phyloP scores from a whole-genome alignment of 2,797 vertebrate species.

The Novumbra hubbsi region DNA sequence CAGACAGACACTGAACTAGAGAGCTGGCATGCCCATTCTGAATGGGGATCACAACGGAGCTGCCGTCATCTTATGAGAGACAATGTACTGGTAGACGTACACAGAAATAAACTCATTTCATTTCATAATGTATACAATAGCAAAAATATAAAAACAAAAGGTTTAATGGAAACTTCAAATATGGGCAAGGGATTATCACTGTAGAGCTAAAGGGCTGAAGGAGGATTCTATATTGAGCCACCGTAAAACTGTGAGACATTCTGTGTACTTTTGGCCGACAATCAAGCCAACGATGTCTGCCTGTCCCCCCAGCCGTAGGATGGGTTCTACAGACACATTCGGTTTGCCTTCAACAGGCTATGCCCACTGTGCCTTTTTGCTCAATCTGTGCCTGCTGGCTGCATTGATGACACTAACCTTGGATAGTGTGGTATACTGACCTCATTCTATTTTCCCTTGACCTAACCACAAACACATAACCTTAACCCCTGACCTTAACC shows the following conservation, averaged over 20 bases:
- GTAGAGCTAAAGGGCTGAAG: neutral
- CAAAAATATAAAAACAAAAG: neutral
- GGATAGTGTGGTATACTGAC: too few species aligned
- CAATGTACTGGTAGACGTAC: too few species aligned
- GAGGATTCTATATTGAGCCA: neutral
- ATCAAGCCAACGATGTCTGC: neutral
- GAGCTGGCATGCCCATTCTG: neutral
- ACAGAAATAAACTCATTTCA: neutral
- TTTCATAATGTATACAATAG: neutral
- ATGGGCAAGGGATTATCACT: neutral
- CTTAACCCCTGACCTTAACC: too few species aligned
- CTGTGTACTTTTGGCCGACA: neutral
- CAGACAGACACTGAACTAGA: constrained; percentile 19
- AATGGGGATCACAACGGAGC: neutral
- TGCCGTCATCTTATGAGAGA: neutral
- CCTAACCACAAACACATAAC: too few species aligned
- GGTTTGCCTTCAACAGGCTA: neutral
- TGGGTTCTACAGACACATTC: neutral
- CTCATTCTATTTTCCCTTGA: too few species aligned
- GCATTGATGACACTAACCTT: constrained; percentile 41
- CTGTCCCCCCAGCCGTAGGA: neutral
- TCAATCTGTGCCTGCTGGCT: neutral
- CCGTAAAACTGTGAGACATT: neutral
- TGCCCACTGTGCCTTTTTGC: neutral
- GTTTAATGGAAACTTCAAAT: neutral